A percentile compares a stretch with the other conserved stretches of the same genome.
These are phyloP conservation scores for Phrynosoma blainvillii DNA, from an alignment of 2,113 vertebrate species.

Conservation along the genomic window DNA sequence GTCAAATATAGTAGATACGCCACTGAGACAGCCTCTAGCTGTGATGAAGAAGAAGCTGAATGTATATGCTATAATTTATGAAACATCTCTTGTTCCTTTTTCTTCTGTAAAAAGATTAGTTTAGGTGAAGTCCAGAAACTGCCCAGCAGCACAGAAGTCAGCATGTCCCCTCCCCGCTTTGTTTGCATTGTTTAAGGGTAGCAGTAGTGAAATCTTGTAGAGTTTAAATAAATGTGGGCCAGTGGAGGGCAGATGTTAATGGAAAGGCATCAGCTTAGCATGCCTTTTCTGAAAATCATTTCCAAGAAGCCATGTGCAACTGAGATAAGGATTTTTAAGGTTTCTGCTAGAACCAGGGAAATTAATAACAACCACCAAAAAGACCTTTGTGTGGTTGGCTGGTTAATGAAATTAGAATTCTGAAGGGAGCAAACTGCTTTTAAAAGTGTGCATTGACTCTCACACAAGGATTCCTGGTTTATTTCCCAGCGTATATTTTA, in stretches of 20 bases:
- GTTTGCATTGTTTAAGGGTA: slow-evolving; percentile 27
- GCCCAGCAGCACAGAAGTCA: slow-evolving; percentile 2
- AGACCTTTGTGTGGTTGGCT: slow-evolving; percentile 23
- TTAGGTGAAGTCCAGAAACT: background rate
- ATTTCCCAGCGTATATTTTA: slow-evolving; percentile 32
- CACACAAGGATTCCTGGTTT: background rate
- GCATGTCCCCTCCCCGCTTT: background rate
- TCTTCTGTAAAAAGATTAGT: background rate
- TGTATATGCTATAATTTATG: background rate
- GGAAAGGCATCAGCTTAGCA: slow-evolving; percentile 42
- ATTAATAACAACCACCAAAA: slow-evolving; percentile 39
- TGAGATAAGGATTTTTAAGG: slow-evolving; percentile 61
- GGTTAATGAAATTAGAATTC: slow-evolving; percentile 54
- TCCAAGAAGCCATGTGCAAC: slow-evolving; percentile 55
- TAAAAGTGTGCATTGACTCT: slow-evolving; percentile 39
- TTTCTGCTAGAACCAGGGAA: slow-evolving; percentile 29
- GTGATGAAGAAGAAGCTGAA: background rate
- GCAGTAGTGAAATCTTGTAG: slow-evolving; percentile 40
- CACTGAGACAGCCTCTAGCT: background rate
- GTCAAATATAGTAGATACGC: too few species aligned
- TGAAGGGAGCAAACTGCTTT: slow-evolving; percentile 41
- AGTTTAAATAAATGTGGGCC: slow-evolving; percentile 48
- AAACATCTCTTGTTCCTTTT: slow-evolving; percentile 3
- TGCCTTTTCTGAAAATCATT: slow-evolving; percentile 54
- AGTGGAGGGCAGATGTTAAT: slow-evolving; percentile 48